A percentile compares a stretch with the other conserved stretches of the same genome.
phyloP scores from a whole-genome alignment of 2,888 invertebrate species.

The Molorchus minor region DNA sequence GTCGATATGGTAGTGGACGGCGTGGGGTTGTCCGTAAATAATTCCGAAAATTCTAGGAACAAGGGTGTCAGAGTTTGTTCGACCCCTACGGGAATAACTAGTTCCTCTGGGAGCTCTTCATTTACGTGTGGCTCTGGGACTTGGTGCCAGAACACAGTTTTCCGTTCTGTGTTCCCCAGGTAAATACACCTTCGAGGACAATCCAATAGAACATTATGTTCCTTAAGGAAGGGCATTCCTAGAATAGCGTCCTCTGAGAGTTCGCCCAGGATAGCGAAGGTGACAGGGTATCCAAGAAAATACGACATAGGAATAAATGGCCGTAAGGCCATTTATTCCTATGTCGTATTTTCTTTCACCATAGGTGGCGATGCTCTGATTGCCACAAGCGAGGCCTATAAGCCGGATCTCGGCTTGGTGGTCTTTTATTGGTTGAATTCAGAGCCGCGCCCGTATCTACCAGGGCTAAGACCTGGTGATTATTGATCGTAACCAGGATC shows the following conservation, averaged over 20 bases:
- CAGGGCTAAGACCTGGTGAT: no score
- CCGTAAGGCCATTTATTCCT: background rate
- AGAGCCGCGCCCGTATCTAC: no score
- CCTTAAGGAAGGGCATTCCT: background rate
- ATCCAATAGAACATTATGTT: background rate
- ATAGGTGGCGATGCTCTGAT: no score
- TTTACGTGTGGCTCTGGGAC: background rate
- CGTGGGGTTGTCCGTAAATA: background rate
- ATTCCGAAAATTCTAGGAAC: constrained; percentile 12
- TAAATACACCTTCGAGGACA: background rate
- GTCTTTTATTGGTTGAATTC: no score
- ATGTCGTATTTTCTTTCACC: background rate
- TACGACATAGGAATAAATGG: background rate
- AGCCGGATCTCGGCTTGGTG: no score
- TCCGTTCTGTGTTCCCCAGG: background rate
- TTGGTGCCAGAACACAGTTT: background rate
- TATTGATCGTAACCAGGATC: no score
- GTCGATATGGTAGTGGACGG: constrained; percentile 9
- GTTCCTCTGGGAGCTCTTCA: background rate
- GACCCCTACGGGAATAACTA: background rate
- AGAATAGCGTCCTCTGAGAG: no score
- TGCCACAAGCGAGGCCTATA: no score
- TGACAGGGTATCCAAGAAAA: background rate
- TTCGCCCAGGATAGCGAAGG: background rate
- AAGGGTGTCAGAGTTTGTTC: background rate